Evolutionary conservation across 1,140 invertebrate species (phyloP), one percentile per base, ranked within the genome.

Genomic region (Macrocentrus cingulum): DNA sequence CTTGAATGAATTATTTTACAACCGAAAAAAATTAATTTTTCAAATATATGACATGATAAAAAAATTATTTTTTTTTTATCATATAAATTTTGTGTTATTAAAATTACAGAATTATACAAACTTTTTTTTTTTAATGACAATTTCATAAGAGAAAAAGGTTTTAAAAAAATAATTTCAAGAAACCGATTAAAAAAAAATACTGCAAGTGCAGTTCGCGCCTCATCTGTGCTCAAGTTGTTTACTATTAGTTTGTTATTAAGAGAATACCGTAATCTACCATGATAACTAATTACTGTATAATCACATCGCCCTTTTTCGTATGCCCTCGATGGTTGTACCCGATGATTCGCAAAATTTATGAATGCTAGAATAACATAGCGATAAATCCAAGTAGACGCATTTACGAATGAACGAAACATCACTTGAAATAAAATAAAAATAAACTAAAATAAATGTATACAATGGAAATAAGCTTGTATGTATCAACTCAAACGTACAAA

Each of bases 171-270:
- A n/a, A n/a, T n/a, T n/a, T n/a, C n/a, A n/a, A n/a, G n/a, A n/a
- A n/a, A n/a, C n/a, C n/a, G n/a, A n/a, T n/a, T n/a, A n/a, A n/a
- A n/a, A n/a, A n/a, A n/a, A n/a, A n/a, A n/a, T n/a, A n/a, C n/a
- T n/a, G n/a, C n/a, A n/a, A 37, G 36, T 56, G 13, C 23, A 54
- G 55, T 52, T 53, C 60, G 52, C 64, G 65, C 63, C 57, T 65
- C 68, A 69, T 67, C 70, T 77, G 71, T 77, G 75, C 75, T 77
- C 75, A 77, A 77, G 71, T 76, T 77, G 71, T 77, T 77, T 77
- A 77, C 67, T 67, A 74, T 77, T 76, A 76, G 61, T 76, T 77
- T 72, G 70, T 77, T 76, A 70, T 70, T 74, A 75, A 74, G 67
- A 70, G 59, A 67, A 63, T 63, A 68, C 63, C 61, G 67, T 68